Evolutionary conservation across 1,140 invertebrate species (phyloP).

Genomic region (Aphaenogaster rudis): DNA sequence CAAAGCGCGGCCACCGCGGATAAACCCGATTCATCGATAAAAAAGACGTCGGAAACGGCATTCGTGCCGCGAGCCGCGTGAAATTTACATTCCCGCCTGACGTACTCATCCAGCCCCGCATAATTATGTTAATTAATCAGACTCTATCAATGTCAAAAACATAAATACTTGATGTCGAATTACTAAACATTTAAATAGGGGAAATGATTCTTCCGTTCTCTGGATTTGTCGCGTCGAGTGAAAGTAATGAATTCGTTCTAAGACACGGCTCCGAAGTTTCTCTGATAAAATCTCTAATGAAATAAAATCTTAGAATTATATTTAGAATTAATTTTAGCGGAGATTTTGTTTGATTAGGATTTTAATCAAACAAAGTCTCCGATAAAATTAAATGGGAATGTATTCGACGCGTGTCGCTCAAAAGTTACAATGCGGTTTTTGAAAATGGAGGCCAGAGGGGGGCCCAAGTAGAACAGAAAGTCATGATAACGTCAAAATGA

Average conservation of each 20-base stretch:
- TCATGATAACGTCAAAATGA: too few species aligned
- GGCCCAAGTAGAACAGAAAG: too few species aligned
- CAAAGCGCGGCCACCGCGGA: background rate
- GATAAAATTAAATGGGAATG: background rate
- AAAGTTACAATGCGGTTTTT: background rate
- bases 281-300: background rate
- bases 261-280: background rate
- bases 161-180: background rate
- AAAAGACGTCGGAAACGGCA: background rate
- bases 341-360: too few species aligned
- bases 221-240: background rate
- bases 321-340: too few species aligned
- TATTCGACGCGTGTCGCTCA: background rate
- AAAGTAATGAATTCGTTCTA: background rate
- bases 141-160: background rate
- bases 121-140: background rate
- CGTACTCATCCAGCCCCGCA: background rate
- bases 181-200: background rate
- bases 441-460: background rate
- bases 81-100: background rate
- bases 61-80: background rate
- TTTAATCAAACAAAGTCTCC: background rate
- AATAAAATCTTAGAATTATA: background rate
- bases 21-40: slow-evolving; percentile 4
- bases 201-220: background rate